These are phyloP conservation scores for Panagrolaimus sp. DNA, from an alignment of 1,140 invertebrate genomes.

Conservation along the genomic window DNA sequence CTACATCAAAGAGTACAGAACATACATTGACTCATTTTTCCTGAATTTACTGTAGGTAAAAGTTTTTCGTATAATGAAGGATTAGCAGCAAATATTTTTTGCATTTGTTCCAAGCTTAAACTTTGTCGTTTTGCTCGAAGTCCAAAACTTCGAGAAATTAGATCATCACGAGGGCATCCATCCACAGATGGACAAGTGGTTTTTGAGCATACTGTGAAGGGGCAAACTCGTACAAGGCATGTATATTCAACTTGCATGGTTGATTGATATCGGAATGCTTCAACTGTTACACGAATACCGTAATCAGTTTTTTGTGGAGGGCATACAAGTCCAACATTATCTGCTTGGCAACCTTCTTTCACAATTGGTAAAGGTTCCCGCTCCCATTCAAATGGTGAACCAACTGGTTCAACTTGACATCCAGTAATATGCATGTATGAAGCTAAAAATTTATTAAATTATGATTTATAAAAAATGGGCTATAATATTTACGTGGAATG, in stretches of 20 bases:
- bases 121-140: conserved; percentile 30
- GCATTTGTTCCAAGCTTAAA: conserved; percentile 49
- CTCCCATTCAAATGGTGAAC: conserved; percentile 55
- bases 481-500: conserved; percentile 50
- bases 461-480: not conserved
- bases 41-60: conserved; percentile 28
- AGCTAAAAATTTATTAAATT: conserved; percentile 39
- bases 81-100: conserved; percentile 52
- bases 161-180: conserved; percentile 47
- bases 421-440: conserved; percentile 56
- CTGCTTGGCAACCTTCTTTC: conserved; percentile 56
- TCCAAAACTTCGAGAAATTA: conserved; percentile 36
- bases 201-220: conserved; percentile 54
- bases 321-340: conserved; percentile 57
- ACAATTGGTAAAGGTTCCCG: conserved; percentile 49
- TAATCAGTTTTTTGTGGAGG: conserved; percentile 56
- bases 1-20: not conserved
- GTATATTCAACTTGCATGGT: conserved; percentile 59
- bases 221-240: conserved; percentile 56
- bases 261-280: conserved; percentile 58
- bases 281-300: conserved; percentile 55
- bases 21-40: conserved; percentile 24
- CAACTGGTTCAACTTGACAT: conserved; percentile 59
- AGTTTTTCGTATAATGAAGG: conserved; percentile 50
- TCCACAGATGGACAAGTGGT: conserved; percentile 44